These are phyloP conservation scores for Coptotermes formosanus DNA, from an alignment of 1,140 invertebrate species.

Conservation along the genomic window DNA sequence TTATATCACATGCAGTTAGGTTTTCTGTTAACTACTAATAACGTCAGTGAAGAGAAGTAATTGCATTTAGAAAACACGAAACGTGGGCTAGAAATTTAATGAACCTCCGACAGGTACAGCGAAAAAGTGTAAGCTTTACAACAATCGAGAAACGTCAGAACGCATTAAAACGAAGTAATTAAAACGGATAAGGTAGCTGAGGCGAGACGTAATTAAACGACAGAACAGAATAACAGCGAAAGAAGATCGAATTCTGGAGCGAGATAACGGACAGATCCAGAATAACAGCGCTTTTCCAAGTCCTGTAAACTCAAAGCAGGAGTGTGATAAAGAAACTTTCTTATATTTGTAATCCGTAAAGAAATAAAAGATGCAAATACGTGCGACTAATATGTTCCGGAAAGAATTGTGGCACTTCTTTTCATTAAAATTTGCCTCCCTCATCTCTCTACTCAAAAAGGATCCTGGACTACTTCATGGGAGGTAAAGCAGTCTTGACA, in stretches of 20 bases:
- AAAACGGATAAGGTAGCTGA: constrained; percentile 1
- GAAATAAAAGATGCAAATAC: too few relatives aligned
- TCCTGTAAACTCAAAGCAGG: neutral
- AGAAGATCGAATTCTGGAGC: constrained; percentile 1
- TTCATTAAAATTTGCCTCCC: too few relatives aligned
- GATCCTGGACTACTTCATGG: too few relatives aligned
- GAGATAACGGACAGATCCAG: neutral
- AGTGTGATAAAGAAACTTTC: neutral
- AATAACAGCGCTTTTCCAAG: neutral
- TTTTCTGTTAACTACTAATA: neutral
- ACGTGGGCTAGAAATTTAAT: neutral
- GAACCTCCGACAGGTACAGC: neutral
- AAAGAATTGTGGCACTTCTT: too few relatives aligned
- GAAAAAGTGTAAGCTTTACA: neutral
- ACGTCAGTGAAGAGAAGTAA: neutral
- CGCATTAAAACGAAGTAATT: constrained; percentile 13
- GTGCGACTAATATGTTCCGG: too few relatives aligned
- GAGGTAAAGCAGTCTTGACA: too few relatives aligned
- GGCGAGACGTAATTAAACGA: neutral
- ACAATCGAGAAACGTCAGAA: constrained; percentile 4
- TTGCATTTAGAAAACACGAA: neutral
- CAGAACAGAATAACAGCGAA: neutral
- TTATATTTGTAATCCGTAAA: too few relatives aligned
- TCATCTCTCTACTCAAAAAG: too few relatives aligned
- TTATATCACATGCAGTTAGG: neutral